Evolutionary conservation across 1,140 invertebrate species (phyloP).

Genomic region (Arion vulgaris): DNA sequence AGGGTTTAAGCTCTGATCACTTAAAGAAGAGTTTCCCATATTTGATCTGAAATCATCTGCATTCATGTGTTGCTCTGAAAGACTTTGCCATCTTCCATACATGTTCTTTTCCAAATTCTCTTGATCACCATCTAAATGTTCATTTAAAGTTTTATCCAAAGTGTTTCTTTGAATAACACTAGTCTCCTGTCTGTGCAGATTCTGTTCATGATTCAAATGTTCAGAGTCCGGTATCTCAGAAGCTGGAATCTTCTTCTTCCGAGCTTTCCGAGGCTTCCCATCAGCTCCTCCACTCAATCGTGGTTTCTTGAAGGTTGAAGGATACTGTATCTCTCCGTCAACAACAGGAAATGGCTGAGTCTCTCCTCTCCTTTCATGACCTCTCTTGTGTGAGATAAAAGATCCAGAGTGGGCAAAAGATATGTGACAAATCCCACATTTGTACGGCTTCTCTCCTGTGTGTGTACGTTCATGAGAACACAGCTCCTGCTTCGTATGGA

Average conservation of each 20-base stretch:
- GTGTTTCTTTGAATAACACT: slow-evolving; percentile 12
- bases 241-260: not conserved
- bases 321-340: slow-evolving; percentile 24
- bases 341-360: slow-evolving; percentile 24
- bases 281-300: not conserved
- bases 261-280: not conserved
- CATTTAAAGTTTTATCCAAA: not conserved
- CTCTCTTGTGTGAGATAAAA: slow-evolving; percentile 7
- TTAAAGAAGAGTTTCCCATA: not conserved
- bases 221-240: not conserved
- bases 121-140: not conserved
- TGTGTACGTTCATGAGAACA: slow-evolving; percentile 34
- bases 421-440: slow-evolving; percentile 19
- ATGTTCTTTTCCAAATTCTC: not conserved
- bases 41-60: not conserved
- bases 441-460: slow-evolving; percentile 36
- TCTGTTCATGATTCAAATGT: not conserved
- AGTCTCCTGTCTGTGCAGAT: not conserved
- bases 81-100: not conserved
- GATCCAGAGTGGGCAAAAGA: slow-evolving; percentile 28
- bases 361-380: slow-evolving; percentile 24
- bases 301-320: slow-evolving; percentile 22
- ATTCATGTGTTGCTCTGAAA: not conserved
- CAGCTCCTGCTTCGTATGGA: slow-evolving; percentile 27
- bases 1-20: not conserved